These are phyloP conservation scores for Aphaenogaster floridana DNA, from an alignment of 1,140 invertebrate genomes.

Conservation along the genomic window DNA sequence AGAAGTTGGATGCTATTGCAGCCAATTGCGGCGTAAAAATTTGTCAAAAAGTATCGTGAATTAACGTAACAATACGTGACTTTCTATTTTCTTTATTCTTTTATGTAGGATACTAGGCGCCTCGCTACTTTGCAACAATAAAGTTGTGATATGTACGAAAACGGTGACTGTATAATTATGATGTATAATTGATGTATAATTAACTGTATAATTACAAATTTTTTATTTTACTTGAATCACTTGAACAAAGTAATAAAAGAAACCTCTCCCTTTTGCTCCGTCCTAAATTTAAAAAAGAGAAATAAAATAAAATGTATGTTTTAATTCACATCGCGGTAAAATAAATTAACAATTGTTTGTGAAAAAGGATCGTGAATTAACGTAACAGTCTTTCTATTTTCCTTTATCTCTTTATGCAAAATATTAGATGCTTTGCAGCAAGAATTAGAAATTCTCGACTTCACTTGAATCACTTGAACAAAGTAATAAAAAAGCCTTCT, in stretches of 20 bases:
- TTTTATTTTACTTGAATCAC: too few species aligned
- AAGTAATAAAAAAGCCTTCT: not conserved
- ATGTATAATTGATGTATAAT: not conserved
- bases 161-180: not conserved
- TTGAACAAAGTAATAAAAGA: too few species aligned
- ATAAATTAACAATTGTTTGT: too few species aligned
- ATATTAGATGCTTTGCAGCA: too few species aligned
- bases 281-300: too few species aligned
- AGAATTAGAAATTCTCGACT: not conserved
- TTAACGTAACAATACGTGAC: not conserved
- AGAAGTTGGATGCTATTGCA: not conserved
- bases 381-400: too few species aligned
- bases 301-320: too few species aligned
- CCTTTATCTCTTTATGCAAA: too few species aligned
- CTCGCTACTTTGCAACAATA: not conserved
- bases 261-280: too few species aligned
- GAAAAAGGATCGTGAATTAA: too few species aligned
- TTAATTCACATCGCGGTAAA: too few species aligned
- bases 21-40: constrained; percentile 53
- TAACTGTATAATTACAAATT: too few species aligned
- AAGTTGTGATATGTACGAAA: not conserved
- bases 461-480: not conserved
- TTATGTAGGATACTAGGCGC: not conserved
- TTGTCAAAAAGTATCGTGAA: not conserved
- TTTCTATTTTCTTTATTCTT: not conserved